Conservation (phyloP, 2,888 invertebrate species). For the Tetrapedia diversipes region DNA sequence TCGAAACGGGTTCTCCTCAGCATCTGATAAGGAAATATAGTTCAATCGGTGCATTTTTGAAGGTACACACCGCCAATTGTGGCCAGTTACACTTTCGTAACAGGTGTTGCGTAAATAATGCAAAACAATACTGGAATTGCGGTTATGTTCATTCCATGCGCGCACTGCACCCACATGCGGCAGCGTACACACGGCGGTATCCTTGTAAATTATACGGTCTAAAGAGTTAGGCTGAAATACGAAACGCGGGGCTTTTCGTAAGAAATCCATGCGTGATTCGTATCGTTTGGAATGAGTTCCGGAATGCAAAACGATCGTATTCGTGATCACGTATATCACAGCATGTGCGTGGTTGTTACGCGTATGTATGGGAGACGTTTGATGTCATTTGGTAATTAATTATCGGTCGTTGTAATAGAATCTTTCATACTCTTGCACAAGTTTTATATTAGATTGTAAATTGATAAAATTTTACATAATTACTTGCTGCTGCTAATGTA, state of each 20-base stretch:
- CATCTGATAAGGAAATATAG: not conserved
- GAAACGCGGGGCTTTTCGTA: slow-evolving; percentile 24
- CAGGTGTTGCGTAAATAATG: slow-evolving; percentile 40
- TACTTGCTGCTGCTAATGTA: too few species aligned
- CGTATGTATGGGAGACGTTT: slow-evolving; percentile 1
- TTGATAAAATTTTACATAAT: not conserved
- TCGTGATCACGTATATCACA: not conserved
- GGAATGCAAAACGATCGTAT: slow-evolving; percentile 35
- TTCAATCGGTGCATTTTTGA: not conserved
- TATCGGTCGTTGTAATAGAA: not conserved
- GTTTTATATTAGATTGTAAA: not conserved
- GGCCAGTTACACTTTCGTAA: slow-evolving; percentile 30
- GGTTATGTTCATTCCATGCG: not conserved
- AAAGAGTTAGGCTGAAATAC: not conserved
- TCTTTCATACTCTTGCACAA: not conserved
- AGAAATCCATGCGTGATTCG: slow-evolving; percentile 30
- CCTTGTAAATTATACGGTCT: slow-evolving; percentile 1
- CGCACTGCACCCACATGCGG: too few species aligned
- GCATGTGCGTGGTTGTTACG: not conserved
- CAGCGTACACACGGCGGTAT: not conserved
- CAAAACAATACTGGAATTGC: slow-evolving; percentile 28
- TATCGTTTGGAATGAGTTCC: slow-evolving; percentile 49
- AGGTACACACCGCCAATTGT: not conserved
- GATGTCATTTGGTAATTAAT: not conserved
- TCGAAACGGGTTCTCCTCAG: not conserved